Percentiles rank a stretch among this genome's conserved stretches.
Conservation (phyloP, 2,888 invertebrate genomes). For the Parnassius orleans region DNA sequence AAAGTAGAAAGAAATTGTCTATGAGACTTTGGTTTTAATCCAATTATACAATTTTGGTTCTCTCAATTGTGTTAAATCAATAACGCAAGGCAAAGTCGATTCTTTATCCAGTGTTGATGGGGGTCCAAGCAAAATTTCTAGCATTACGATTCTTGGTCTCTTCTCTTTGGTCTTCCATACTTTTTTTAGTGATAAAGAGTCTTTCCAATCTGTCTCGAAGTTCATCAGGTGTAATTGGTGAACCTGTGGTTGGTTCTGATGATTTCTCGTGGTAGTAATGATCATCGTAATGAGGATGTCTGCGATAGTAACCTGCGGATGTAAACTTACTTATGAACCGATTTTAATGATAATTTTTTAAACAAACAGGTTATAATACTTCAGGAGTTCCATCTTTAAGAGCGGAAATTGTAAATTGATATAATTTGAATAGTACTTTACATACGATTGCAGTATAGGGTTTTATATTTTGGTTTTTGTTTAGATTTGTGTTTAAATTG, state of each 20-base stretch:
- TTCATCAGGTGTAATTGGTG: slow-evolving; percentile 77
- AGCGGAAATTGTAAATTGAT: no score
- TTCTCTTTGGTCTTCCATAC: slow-evolving; percentile 46
- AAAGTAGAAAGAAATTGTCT: no score
- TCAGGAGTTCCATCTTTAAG: no score
- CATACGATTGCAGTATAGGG: no score
- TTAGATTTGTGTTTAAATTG: no score
- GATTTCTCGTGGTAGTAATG: slow-evolving; percentile 65
- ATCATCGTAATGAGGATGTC: slow-evolving; percentile 56
- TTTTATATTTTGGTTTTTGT: no score
- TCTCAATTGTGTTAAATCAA: no score
- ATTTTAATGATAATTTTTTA: no score
- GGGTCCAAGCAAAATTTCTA: slow-evolving; percentile 71
- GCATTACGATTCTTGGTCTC: slow-evolving; percentile 61
- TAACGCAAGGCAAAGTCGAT: not conserved
- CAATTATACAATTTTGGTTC: no score
- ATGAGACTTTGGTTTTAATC: no score
- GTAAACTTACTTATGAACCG: not conserved
- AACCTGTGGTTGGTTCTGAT: slow-evolving; percentile 57
- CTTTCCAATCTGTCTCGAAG: slow-evolving; percentile 72
- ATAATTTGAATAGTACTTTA: no score
- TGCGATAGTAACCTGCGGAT: slow-evolving; percentile 57
- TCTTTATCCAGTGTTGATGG: slow-evolving; percentile 51
- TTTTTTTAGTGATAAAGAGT: slow-evolving; percentile 73
- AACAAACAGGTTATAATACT: no score